These are phyloP conservation scores for Diaprepes abbreviatus DNA, from an alignment of 2,888 invertebrate species.

Conservation along the genomic window DNA sequence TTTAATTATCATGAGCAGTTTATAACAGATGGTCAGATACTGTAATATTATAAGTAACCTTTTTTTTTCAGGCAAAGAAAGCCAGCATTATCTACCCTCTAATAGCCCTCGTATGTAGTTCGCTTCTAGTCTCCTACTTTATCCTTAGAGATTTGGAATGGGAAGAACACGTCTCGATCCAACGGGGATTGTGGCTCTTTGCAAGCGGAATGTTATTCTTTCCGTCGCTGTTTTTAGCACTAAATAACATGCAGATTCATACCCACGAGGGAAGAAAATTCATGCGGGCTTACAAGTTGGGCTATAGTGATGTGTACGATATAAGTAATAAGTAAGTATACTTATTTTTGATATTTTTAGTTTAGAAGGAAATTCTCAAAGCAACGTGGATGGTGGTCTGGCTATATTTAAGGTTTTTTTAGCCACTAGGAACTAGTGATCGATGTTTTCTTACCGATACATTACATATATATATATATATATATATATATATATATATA, in stretches of 20 bases:
- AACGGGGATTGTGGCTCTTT: conserved; percentile 72
- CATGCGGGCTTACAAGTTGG: conserved; percentile 76
- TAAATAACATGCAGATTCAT: conserved; percentile 74
- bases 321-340: conserved; percentile 83
- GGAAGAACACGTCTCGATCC: conserved; percentile 73
- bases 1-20: too few relatives aligned
- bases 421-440: too few relatives aligned
- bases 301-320: conserved; percentile 78
- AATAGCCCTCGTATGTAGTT: conserved; percentile 47
- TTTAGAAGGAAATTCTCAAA: too few relatives aligned
- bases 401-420: too few relatives aligned
- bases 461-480: too few relatives aligned
- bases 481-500: too few relatives aligned
- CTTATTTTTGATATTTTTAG: too few relatives aligned
- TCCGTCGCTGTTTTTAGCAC: conserved; percentile 75
- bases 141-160: conserved; percentile 64
- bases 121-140: conserved; percentile 55
- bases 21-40: too few relatives aligned
- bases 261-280: conserved; percentile 74
- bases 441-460: too few relatives aligned
- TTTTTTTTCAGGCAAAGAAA: conserved; percentile 53
- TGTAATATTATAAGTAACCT: too few relatives aligned
- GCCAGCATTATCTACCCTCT: conserved; percentile 49
- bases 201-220: conserved; percentile 78
- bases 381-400: too few relatives aligned